Evolutionary conservation across 2,113 vertebrate genomes (phyloP), one percentile per base, ranked within the genome.

Genomic region (Callospermophilus lateralis): DNA sequence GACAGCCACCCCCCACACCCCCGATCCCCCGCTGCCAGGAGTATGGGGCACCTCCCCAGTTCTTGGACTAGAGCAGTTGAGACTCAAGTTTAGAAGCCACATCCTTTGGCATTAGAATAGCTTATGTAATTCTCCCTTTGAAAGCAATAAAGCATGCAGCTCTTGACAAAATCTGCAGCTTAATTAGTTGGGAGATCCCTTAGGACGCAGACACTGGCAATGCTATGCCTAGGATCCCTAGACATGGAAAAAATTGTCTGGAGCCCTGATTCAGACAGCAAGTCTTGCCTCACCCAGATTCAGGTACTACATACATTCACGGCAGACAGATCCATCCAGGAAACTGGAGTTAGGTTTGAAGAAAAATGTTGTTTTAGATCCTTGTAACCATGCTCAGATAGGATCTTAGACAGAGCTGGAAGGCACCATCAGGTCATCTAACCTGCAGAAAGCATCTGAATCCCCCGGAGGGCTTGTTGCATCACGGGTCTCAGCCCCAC

Each of bases 181-280:
- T 83, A 94, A 94, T 89, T 79, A 77, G 95, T 70, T 58, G 77
- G 58, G 39, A 83, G 95, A 63, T 92, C 84, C 88, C 63, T 89
- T 19, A n/a, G 63, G 89, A 65, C 3, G 3, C 65, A 45, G 84
- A 67, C 11, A 34, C 77, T 73, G 37, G 74, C 45, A 63, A 83
- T 20, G 93, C 34, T 0, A 17, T 19, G 37, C 45, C 73, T 26
- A 61, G 24, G 37, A 84, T 68, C 90, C 83, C 65, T 30, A 73
- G 72, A 89, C 63, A n/a, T 72, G 81, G 83, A 95, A 94, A 91
- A 24, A 83, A 85, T n/a, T 53, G 45, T 78, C 81, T 89, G 93
- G 72, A 97, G 63, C 67, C 79, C 53, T 84, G 74, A 93, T 90
- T 87, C 87, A 70, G 45, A 37, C 67, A 39, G 55, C 77, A 93